Base-by-base conservation (phyloP, 2,797 vertebrate genomes). In the Danio albolineatus region DNA sequence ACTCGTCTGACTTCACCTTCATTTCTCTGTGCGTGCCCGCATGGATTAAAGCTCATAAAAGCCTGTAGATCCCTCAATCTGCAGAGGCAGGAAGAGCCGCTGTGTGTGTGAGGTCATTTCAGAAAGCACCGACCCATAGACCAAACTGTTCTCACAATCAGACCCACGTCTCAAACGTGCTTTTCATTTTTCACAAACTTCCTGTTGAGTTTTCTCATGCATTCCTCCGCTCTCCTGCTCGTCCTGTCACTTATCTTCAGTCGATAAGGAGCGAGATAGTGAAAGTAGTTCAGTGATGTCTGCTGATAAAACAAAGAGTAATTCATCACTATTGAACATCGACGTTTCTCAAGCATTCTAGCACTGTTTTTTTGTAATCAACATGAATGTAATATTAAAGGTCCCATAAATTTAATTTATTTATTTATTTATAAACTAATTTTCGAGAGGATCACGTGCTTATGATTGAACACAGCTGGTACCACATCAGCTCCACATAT, bases 31-130 rank as follows among this genome's bases (percentile, higher is more conserved):
- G 90, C 87, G 89, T 87, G 56, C 88, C 91, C 85, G 90, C 91
- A 92, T 91, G 94, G 95, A 96, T 96, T 96, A 96, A 85, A 76
- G 91, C 87, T 89, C 92, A 96, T 94, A 95, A 96, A 95, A 89
- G 85, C 83, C 76, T 16, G 87, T 90, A 87, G 89, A 94, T 92
- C 90, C 92, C 92, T 93, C 94, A 94, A 94, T 94, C 93, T 93
- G 94, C 91, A 90, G 91, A 92, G 92, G 89, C 91, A 87, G 93
- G 92, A 88, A 91, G 76, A 92, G 91, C 91, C 89, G 90, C 90
- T 94, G 4, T 57, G 57, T 17, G 67, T 17, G 76, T 78, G 76
- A 70, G 54, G 43, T 78, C 64, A 69, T 57, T 16, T 67, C 75
- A 48, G 41, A 38, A 46, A 48, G 13, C 38, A 54, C 36, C n/a